Evolutionary conservation across 2,888 invertebrate genomes (phyloP).

Genomic region (Torymus texanus): DNA sequence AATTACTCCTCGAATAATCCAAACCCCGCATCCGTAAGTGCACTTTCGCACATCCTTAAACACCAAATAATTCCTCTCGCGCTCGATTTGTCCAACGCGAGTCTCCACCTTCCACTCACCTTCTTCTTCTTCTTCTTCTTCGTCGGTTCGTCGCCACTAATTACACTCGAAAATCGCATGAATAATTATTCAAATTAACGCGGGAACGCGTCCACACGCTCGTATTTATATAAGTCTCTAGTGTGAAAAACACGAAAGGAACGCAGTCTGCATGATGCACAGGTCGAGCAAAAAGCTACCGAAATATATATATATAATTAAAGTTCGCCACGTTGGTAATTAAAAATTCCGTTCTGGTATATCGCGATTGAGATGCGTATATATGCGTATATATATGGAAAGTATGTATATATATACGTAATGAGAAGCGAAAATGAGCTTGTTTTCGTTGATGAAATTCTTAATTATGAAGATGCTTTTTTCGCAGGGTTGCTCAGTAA

Average conservation of each 20-base stretch:
- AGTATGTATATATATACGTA: neutral
- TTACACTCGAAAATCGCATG: conserved; percentile 48
- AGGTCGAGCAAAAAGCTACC: too few species aligned
- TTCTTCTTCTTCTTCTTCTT: too few species aligned
- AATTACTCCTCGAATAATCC: neutral
- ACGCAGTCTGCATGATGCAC: too few species aligned
- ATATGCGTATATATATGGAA: too few species aligned
- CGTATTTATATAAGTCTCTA: neutral
- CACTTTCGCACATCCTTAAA: neutral
- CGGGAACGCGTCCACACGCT: neutral
- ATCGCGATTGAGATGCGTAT: too few species aligned
- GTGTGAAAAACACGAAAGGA: neutral
- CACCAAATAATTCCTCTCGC: conserved; percentile 9
- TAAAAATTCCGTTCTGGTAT: too few species aligned
- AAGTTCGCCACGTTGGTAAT: too few species aligned
- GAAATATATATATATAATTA: too few species aligned
- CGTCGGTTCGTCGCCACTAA: conserved; percentile 26
- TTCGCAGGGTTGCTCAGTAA: too few species aligned
- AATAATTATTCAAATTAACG: conserved; percentile 53
- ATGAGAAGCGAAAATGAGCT: neutral
- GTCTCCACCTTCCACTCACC: neutral
- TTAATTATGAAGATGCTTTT: too few species aligned
- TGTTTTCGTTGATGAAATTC: neutral
- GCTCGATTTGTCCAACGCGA: conserved; percentile 9
- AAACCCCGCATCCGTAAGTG: neutral